Evolutionary conservation across 2,113 vertebrate genomes (phyloP), one percentile per base, ranked within the genome.

Genomic region (Motacilla tschutschensis): DNA sequence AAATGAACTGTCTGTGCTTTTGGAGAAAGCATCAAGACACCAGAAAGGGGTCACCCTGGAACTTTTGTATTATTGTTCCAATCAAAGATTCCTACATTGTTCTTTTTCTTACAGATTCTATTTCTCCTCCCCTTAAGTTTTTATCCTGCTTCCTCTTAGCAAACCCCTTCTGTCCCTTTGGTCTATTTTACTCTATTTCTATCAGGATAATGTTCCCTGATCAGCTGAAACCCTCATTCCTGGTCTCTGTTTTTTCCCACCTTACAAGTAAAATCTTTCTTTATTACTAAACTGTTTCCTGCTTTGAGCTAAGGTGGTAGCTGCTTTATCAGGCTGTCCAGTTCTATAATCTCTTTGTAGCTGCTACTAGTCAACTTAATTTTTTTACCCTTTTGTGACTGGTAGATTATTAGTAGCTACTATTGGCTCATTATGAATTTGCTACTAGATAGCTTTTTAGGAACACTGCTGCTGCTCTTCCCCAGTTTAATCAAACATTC

Each of bases 1-100:
- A 74, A 86, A 58, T 2, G 2, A 76, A 41, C 14, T 0, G 0
- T 19, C 10, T 2, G 0, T 41, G 7, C 60, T 62, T 78, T 40
- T 36, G 51, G 24, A 73, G 4, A 17, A 4, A 78, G 5, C 19
- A 41, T 20, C 14, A 28, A 59, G 16, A 38, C 8, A 9, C 5
- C 14, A 48, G 9, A 29, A 33, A 36, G 5, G 11, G 5, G 2
- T 57, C 21, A 71, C 2, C 3, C 24, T 20, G 17, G 66, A 85
- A 38, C 2, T 21, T 54, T n/a, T 66, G n/a, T 57, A 8, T 28
- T 17, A 31, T 38, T 21, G 7, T 67, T 65, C 58, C 19, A 47
- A 36, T 62, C n/a, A 66, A 33, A 64, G 18, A 69, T 48, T 60
- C 25, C 38, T 13, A n/a, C 13, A 21, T 19, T 54, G 14, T 22